phyloP scores from a whole-genome alignment of 2,888 invertebrate genomes.

The Eristalinus sepulchralis region DNA sequence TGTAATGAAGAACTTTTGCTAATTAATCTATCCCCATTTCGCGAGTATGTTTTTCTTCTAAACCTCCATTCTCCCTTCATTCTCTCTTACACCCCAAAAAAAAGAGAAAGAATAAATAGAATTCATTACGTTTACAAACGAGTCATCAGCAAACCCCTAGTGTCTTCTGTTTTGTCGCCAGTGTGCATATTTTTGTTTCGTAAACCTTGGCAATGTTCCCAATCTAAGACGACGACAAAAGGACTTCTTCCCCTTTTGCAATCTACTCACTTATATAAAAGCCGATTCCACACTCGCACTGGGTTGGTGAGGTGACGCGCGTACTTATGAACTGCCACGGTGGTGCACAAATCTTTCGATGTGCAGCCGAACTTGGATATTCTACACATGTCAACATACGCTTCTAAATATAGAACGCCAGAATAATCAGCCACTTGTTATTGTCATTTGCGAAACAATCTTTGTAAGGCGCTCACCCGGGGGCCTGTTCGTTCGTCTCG shows the following conservation, averaged over 20 bases:
- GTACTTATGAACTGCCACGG: background rate
- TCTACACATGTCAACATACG: constrained; percentile 30
- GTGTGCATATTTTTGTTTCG: constrained; percentile 23
- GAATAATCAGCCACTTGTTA: constrained; percentile 56
- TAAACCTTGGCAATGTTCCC: constrained; percentile 48
- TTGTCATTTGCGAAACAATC: constrained; percentile 38
- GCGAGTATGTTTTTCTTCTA: background rate
- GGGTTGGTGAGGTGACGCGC: background rate
- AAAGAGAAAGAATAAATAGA: constrained; percentile 2
- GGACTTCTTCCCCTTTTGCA: background rate
- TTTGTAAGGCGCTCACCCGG: constrained; percentile 4
- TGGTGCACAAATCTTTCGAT: constrained; percentile 15
- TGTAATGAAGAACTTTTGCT: background rate
- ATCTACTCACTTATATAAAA: constrained; percentile 11
- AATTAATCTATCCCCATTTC: constrained; percentile 1
- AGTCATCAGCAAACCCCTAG: background rate
- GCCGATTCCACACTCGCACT: background rate
- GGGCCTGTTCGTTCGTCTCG: background rate
- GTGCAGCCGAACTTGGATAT: constrained; percentile 45
- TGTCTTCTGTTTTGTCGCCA: constrained; percentile 1
- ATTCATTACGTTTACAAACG: constrained; percentile 10
- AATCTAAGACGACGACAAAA: background rate
- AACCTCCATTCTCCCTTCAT: no score
- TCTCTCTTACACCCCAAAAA: no score
- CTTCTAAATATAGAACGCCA: constrained; percentile 45